A percentile compares a stretch with the other conserved stretches of the same genome.
These are phyloP conservation scores for Actias luna DNA, from an alignment of 2,888 invertebrate genomes.

Conservation along the genomic window DNA sequence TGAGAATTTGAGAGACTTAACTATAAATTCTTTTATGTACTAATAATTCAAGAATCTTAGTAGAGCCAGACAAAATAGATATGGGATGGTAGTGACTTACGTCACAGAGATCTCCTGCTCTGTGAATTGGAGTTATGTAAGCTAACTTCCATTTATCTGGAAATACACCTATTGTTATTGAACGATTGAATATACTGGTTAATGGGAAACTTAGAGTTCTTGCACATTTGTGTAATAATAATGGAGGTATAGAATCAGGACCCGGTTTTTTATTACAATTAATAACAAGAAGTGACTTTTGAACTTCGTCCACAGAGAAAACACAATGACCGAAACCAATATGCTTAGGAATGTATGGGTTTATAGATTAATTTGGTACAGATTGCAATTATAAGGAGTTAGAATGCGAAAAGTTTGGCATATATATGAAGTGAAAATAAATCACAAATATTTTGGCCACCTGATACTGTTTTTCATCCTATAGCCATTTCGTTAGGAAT, in stretches of 20 bases:
- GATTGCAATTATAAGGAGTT: neutral
- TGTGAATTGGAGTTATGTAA: neutral
- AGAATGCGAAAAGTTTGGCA: neutral
- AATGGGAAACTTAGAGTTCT: neutral
- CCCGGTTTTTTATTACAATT: neutral
- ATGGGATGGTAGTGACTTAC: neutral
- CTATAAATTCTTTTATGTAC: neutral
- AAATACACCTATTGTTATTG: neutral
- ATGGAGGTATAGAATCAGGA: neutral
- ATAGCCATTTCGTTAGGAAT: neutral
- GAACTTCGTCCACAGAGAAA: neutral
- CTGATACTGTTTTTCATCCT: neutral
- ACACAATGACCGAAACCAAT: neutral
- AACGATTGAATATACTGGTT: neutral
- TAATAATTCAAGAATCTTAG: neutral
- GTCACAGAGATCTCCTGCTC: neutral
- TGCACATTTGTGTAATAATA: neutral
- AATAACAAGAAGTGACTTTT: neutral
- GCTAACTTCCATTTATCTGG: neutral
- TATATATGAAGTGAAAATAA: neutral
- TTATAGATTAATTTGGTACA: neutral
- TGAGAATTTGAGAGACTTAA: neutral
- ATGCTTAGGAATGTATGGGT: neutral
- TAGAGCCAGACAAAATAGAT: neutral
- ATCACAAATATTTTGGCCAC: neutral